Evolutionary conservation across 1,140 invertebrate species (phyloP).

Genomic region (Drosophila trapezifrons): DNA sequence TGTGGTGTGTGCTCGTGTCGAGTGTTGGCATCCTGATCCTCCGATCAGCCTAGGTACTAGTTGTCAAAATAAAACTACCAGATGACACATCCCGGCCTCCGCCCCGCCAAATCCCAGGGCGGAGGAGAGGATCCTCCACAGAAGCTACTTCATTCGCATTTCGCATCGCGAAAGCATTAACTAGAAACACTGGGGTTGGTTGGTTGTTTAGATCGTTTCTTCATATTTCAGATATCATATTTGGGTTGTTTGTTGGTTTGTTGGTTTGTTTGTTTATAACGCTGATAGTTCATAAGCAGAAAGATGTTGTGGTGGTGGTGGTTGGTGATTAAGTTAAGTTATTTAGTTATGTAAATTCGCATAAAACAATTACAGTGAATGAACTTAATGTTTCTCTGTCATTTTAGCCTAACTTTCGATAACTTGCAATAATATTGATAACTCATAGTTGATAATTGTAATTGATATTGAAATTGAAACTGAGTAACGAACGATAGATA

Average conservation of each 20-base stretch:
- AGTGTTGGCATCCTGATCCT: slow-evolving; percentile 28
- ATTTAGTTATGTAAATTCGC: slow-evolving; percentile 68
- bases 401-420: slow-evolving; percentile 77
- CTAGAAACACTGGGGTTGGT: slow-evolving; percentile 64
- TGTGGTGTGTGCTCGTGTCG: slow-evolving; percentile 29
- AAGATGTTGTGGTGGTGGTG: slow-evolving; percentile 40
- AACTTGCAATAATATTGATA: slow-evolving; percentile 65
- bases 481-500: slow-evolving; percentile 73
- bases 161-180: slow-evolving; percentile 45
- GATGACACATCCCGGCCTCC: slow-evolving; percentile 15
- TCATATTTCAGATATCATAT: slow-evolving; percentile 51
- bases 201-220: slow-evolving; percentile 37
- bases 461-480: slow-evolving; percentile 65
- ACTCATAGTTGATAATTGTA: slow-evolving; percentile 48
- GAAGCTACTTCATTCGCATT: slow-evolving; percentile 23
- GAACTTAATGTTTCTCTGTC: slow-evolving; percentile 69
- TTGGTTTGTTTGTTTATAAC: slow-evolving; percentile 44
- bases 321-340: slow-evolving; percentile 30
- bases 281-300: slow-evolving; percentile 67
- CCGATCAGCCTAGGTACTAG: slow-evolving; percentile 57
- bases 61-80: slow-evolving; percentile 40
- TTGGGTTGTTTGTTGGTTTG: slow-evolving; percentile 25
- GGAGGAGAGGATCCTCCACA: slow-evolving; percentile 11
- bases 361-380: slow-evolving; percentile 76
- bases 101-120: slow-evolving; percentile 9